Evolutionary conservation across 2,113 vertebrate genomes (phyloP), one percentile per base, ranked within the genome.

Genomic region (Hippocampus guttulatus): DNA sequence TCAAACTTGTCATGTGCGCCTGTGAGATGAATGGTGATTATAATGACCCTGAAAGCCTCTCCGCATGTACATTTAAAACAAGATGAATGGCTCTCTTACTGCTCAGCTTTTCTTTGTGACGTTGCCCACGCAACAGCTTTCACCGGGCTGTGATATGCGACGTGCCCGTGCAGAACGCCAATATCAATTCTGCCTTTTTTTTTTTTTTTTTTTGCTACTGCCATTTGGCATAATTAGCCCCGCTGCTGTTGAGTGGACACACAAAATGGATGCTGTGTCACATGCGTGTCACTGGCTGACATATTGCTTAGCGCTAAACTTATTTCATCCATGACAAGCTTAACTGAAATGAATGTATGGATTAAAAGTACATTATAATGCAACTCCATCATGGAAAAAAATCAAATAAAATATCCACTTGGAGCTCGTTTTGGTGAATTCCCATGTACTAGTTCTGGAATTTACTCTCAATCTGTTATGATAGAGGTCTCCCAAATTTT

Each of bases 201-300:
- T 38, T 38, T 38, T 38, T 38, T 38, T 6, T 38, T 38, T 33
- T 84, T 68, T 75, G 21, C 66, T 76, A 76, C 80, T 76, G 77
- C 81, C 87, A 85, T 86, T 82, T 87, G 76, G 75, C 85, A 75
- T 88, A 86, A 88, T 90, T 89, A 89, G 79, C 67, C 47, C 52
- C 21, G 55, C 64, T 63, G 76, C 77, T 78, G 78, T 67, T 78
- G 71, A 82, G 70, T 74, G 78, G 88, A 75, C 73, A 71, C 69
- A 77, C 68, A 84, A 88, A 84, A 87, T 90, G 88, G 75, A 89
- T 74, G 41, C 83, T 3, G 70, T 81, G 77, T 67, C 77, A 79
- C 54, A 81, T 68, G 68, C 64, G 70, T 78, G 83, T 60, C 81
- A 54, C 16, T 76, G 70, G 47, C 57, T 86, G 87, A 86, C 84